Percentiles rank a stretch among this genome's conserved stretches.
phyloP scores from a whole-genome alignment of 1,140 invertebrate species.

The Psix sp. region DNA sequence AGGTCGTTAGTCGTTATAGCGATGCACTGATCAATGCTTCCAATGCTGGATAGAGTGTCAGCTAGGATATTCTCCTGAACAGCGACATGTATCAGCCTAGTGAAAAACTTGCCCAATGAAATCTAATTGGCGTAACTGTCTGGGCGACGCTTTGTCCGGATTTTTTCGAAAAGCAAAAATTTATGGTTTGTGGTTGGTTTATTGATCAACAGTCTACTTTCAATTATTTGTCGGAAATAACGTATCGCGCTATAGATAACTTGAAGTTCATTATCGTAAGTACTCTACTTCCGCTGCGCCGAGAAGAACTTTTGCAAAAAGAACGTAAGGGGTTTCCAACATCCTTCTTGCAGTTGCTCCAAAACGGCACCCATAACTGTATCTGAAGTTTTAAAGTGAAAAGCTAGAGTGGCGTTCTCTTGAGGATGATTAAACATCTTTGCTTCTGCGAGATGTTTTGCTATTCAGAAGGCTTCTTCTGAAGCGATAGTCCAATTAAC shows the following conservation, averaged over 20 bases:
- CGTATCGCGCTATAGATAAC: constrained; percentile 59
- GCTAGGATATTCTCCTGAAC: too few species aligned
- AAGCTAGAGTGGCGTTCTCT: background rate
- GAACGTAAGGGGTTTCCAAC: constrained; percentile 10
- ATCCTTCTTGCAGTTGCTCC: background rate
- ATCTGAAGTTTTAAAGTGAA: constrained; percentile 65
- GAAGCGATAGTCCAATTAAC: background rate
- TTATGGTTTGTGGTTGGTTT: constrained; percentile 72
- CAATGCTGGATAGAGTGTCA: too few species aligned
- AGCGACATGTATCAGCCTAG: too few species aligned
- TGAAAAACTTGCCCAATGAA: too few species aligned
- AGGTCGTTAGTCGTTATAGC: too few species aligned
- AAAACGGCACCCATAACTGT: constrained; percentile 6
- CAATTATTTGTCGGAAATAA: constrained; percentile 69
- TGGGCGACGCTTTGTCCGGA: constrained; percentile 34
- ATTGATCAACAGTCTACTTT: constrained; percentile 67
- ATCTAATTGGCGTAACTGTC: too few species aligned
- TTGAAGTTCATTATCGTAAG: constrained; percentile 31
- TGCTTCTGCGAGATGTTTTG: constrained; percentile 66
- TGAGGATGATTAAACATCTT: constrained; percentile 36
- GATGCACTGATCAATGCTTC: too few species aligned
- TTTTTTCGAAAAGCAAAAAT: constrained; percentile 63
- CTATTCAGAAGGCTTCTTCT: constrained; percentile 65
- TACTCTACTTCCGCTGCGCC: constrained; percentile 66
- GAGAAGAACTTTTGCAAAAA: constrained; percentile 53